phyloP scores from a whole-genome alignment of 2,888 invertebrate species.

The Diarsia rubi region DNA sequence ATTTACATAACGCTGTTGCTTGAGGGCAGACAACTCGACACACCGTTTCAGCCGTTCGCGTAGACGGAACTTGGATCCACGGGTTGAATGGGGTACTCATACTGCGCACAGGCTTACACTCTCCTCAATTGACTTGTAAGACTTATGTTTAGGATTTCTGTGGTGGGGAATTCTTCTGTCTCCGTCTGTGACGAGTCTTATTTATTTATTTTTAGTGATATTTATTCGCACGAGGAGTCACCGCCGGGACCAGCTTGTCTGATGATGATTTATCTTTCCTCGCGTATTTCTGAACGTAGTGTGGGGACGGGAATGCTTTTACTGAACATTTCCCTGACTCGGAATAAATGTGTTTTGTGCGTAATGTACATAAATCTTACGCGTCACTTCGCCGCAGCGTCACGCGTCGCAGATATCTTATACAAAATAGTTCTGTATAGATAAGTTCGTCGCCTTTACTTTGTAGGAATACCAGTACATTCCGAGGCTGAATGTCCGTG shows the following conservation, averaged over 20 bases:
- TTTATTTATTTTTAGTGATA: constrained; percentile 9
- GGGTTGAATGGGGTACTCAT: not conserved
- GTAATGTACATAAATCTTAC: constrained; percentile 44
- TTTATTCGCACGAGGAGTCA: not conserved
- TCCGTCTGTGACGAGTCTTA: not conserved
- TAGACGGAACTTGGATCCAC: not conserved
- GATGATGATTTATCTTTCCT: constrained; percentile 34
- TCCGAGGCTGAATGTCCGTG: too few relatives aligned
- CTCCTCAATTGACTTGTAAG: not conserved
- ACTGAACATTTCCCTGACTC: constrained; percentile 19
- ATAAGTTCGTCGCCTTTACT: constrained; percentile 5
- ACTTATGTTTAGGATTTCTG: not conserved
- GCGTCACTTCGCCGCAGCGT: constrained; percentile 36
- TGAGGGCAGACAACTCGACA: not conserved
- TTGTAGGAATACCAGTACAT: not conserved
- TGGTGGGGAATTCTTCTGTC: not conserved
- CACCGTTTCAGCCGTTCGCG: not conserved
- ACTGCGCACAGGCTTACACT: not conserved
- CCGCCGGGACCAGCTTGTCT: constrained; percentile 1
- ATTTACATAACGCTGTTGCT: not conserved
- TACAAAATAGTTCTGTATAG: constrained; percentile 28
- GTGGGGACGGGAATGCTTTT: constrained; percentile 30
- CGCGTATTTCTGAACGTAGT: constrained; percentile 14
- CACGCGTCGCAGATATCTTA: constrained; percentile 40
- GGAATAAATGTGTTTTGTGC: constrained; percentile 38